A percentile compares a stretch with the other conserved stretches of the same genome.
These are phyloP conservation scores for Aphelenchoides fujianensis DNA, from an alignment of 1,140 invertebrate genomes.

Conservation along the genomic window DNA sequence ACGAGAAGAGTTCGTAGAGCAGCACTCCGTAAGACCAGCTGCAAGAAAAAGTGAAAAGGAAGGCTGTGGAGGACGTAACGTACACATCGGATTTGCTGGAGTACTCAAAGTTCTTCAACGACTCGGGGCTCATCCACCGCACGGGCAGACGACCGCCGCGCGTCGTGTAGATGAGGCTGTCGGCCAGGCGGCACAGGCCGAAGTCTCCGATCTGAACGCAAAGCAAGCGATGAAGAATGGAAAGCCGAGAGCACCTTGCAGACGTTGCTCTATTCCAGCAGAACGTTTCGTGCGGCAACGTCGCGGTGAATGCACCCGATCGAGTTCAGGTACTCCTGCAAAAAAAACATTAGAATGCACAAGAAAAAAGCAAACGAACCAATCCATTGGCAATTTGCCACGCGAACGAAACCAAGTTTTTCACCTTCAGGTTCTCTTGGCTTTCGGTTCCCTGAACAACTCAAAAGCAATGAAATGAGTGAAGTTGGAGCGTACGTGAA, in stretches of 20 bases:
- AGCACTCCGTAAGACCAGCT: slow-evolving; percentile 52
- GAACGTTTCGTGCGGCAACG: slow-evolving; percentile 90
- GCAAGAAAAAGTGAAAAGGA: slow-evolving; percentile 1
- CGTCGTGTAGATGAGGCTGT: slow-evolving; percentile 92
- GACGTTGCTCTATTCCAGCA: slow-evolving; percentile 76
- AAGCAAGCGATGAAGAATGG: not conserved
- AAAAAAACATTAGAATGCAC: slow-evolving; percentile 25
- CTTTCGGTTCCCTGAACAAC: too few relatives aligned
- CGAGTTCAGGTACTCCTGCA: slow-evolving; percentile 48
- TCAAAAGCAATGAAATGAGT: slow-evolving; percentile 5
- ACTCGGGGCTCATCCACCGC: slow-evolving; percentile 99
- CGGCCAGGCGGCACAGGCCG: slow-evolving; percentile 84
- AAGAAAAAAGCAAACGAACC: slow-evolving; percentile 33
- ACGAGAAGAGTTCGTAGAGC: slow-evolving; percentile 50
- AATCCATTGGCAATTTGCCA: slow-evolving; percentile 56
- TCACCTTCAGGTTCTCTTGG: slow-evolving; percentile 37
- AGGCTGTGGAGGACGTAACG: slow-evolving; percentile 25
- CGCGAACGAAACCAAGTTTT: slow-evolving; percentile 47
- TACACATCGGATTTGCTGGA: slow-evolving; percentile 51
- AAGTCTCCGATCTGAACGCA: slow-evolving; percentile 82
- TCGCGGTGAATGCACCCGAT: slow-evolving; percentile 84
- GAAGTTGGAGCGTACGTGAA: slow-evolving; percentile 25
- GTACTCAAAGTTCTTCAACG: slow-evolving; percentile 68
- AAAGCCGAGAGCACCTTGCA: slow-evolving; percentile 69
- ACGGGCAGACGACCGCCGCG: slow-evolving; percentile 79